Percentiles rank a stretch among this genome's conserved stretches.
phyloP scores from a whole-genome alignment of 2,888 invertebrate species.

The Leuctra nigra region DNA sequence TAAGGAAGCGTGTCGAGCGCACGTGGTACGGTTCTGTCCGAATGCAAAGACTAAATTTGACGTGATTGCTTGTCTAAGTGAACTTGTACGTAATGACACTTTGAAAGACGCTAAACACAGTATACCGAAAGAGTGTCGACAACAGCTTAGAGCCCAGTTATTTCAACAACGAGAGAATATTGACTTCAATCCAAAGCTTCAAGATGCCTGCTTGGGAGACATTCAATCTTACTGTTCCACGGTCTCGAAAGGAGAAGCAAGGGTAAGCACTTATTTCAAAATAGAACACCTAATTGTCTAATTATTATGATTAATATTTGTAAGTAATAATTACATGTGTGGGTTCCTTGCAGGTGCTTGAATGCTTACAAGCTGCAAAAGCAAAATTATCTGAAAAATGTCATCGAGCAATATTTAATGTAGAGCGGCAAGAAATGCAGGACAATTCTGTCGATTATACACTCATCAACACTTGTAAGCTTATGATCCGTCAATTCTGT shows the following conservation, averaged over 20 bases:
- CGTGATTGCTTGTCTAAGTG: slow-evolving; percentile 82
- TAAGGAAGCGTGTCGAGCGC: slow-evolving; percentile 84
- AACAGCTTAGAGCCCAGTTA: slow-evolving; percentile 84
- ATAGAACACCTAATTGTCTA: too few relatives aligned
- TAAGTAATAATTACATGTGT: too few relatives aligned
- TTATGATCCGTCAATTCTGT: slow-evolving; percentile 82
- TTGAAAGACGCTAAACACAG: slow-evolving; percentile 65
- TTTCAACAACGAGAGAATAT: slow-evolving; percentile 89
- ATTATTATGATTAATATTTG: too few relatives aligned
- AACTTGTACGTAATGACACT: slow-evolving; percentile 84
- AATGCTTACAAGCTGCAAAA: slow-evolving; percentile 65
- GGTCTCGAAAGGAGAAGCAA: slow-evolving; percentile 57
- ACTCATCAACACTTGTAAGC: slow-evolving; percentile 73
- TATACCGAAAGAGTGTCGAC: slow-evolving; percentile 81
- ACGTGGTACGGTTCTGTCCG: slow-evolving; percentile 57
- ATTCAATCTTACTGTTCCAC: slow-evolving; percentile 65
- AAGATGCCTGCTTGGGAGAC: slow-evolving; percentile 73
- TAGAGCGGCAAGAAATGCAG: slow-evolving; percentile 76
- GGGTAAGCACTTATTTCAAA: too few relatives aligned
- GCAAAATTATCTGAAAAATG: slow-evolving; percentile 56
- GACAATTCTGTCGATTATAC: slow-evolving; percentile 86
- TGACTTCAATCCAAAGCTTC: slow-evolving; percentile 76
- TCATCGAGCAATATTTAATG: slow-evolving; percentile 73
- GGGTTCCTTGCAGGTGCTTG: slow-evolving; percentile 56
- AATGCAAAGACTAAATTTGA: slow-evolving; percentile 45